Evolutionary conservation across 30 jellyfish, hydroid and myxozoan species (phyloP), one percentile per base, ranked within the genome.

Genomic region (Aurelia sp.): DNA sequence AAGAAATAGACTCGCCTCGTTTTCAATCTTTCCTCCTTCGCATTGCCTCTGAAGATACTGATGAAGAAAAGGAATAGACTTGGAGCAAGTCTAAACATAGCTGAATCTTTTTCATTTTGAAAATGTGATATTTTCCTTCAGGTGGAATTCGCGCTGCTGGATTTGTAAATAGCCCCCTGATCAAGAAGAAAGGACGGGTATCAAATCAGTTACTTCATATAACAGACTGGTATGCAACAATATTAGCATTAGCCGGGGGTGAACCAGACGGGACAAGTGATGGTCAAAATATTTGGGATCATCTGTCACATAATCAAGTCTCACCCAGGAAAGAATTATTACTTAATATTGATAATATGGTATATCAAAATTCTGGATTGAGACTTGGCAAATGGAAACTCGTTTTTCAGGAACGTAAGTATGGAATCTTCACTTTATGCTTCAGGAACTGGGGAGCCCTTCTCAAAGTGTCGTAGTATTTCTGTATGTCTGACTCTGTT

Each of bases 341-440:
- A 50, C 62, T 92, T 79, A 92, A 92, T 63, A 92, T 92, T 51
- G 98, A 86, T 76, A 96, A 92, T 23, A 47, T 71, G 83, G 83
- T 80, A 3, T 92, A 89, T 59, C 85, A 80, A 66, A 92, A 87
- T 63, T 82, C 90, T 11, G 98, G 96, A 11, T 33, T 86, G 11
- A 60, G 97, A 66, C 78, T 73, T 21, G 98, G 96, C 4, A 81
- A 88, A 47, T 92, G 98, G 98, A 92, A 92, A 66, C 40, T 92
- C 10, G 60, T 92, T 18, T 75, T 58, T 35, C 96, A 92, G 79
- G 90, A 71, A 40, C 73, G 96, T 87, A 47, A 31, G 96, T 57
- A 6, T 44, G 3, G 0, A 44, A 5, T 44, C 15, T 44, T 44
- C 55, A 44, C 13, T 44, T 7, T 10, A 1, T 7, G 55, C 55